A percentile compares a stretch with the other conserved stretches of the same genome.
These are phyloP conservation scores for Sarcophaga bullata DNA, from an alignment of 1,140 invertebrate genomes.

Conservation along the genomic window DNA sequence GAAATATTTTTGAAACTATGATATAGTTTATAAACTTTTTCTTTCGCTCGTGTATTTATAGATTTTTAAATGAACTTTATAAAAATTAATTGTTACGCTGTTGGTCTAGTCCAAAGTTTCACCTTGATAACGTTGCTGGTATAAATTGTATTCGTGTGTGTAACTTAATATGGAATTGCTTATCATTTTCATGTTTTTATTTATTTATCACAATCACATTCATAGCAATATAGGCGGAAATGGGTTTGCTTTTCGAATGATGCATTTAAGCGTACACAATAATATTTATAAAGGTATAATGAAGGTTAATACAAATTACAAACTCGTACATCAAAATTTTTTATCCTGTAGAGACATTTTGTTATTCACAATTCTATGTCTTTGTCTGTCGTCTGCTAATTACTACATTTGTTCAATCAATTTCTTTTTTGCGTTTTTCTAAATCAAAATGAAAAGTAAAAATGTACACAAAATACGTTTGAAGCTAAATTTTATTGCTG, in stretches of 20 bases:
- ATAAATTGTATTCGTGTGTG: not conserved
- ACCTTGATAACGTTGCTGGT: conserved; percentile 8
- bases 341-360: too few relatives aligned
- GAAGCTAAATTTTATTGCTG: too few relatives aligned
- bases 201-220: not conserved
- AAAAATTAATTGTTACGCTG: not conserved
- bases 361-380: too few relatives aligned
- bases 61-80: conserved; percentile 24
- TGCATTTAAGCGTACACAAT: too few relatives aligned
- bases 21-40: not conserved
- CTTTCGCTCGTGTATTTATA: not conserved
- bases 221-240: not conserved
- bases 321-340: not conserved
- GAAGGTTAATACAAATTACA: not conserved
- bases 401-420: too few relatives aligned
- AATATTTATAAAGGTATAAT: not conserved
- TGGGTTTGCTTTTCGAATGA: not conserved
- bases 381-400: too few relatives aligned
- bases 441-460: too few relatives aligned
- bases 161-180: not conserved
- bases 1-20: not conserved
- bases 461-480: too few relatives aligned
- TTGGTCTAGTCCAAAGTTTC: conserved; percentile 27
- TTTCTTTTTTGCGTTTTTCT: too few relatives aligned
- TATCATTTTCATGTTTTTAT: not conserved